phyloP scores from a whole-genome alignment of 2,888 invertebrate genomes.

The Drosophila basisetae region DNA sequence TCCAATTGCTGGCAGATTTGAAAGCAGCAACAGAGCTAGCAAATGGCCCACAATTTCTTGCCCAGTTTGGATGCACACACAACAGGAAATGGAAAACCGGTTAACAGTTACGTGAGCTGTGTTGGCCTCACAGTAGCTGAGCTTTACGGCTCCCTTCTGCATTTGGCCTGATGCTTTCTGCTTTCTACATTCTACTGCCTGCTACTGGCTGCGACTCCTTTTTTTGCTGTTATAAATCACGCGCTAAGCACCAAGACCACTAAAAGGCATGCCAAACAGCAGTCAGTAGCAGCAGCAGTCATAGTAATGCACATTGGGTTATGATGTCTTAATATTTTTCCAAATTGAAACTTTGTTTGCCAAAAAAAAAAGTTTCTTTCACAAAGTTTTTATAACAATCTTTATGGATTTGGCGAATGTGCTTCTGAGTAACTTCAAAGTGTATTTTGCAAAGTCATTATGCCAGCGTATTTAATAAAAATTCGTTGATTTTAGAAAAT shows the following conservation, averaged over 20 bases:
- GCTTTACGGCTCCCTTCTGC: conserved; percentile 27
- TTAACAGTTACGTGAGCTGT: conserved; percentile 75
- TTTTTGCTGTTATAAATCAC: conserved; percentile 73
- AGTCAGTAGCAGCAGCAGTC: conserved; percentile 44
- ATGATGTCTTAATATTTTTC: conserved; percentile 7
- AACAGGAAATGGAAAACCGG: conserved; percentile 77
- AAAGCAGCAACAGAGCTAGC: conserved; percentile 28
- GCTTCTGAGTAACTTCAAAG: neutral
- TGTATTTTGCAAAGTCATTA: neutral
- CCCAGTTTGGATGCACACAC: conserved; percentile 75
- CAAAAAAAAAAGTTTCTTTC: neutral
- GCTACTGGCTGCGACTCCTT: conserved; percentile 44
- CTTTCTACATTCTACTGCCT: conserved; percentile 33
- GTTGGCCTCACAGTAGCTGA: conserved; percentile 65
- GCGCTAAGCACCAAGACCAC: conserved; percentile 77
- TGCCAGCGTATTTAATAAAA: neutral
- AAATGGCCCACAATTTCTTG: conserved; percentile 69
- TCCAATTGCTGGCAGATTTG: conserved; percentile 48
- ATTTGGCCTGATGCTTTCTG: conserved; percentile 41
- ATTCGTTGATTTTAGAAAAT: neutral
- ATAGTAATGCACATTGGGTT: conserved; percentile 55
- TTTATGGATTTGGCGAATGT: neutral
- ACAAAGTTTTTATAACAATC: neutral
- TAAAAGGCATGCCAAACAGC: conserved; percentile 67
- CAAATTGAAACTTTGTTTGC: conserved; percentile 3